Conservation (phyloP, 2,888 invertebrate genomes). For the Xanthorhoe designata region DNA sequence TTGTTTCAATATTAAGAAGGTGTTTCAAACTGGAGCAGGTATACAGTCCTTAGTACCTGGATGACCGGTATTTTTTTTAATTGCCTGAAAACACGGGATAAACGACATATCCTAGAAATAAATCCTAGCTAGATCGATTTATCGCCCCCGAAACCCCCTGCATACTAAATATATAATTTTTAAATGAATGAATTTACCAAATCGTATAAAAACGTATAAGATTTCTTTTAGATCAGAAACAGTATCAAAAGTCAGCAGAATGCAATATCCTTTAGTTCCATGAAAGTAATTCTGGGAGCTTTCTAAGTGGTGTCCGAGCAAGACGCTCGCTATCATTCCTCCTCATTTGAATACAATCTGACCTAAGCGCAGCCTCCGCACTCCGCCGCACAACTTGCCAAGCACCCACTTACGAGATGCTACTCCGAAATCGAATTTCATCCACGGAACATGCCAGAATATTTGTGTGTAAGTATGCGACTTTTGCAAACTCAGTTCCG, state of each 20-base stretch:
- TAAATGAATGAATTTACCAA: no score
- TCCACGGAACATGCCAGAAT: slow-evolving; percentile 29
- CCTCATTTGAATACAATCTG: slow-evolving; percentile 47
- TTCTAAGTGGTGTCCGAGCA: slow-evolving; percentile 31
- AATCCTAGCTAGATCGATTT: no score
- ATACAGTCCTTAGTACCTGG: no score
- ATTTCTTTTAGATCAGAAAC: background rate
- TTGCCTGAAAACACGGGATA: no score
- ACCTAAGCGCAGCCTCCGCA: slow-evolving; percentile 30
- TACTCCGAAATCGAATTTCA: slow-evolving; percentile 32
- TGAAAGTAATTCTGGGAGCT: slow-evolving; percentile 18
- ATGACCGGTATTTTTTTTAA: no score
- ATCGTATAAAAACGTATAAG: background rate
- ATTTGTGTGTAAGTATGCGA: slow-evolving; percentile 10
- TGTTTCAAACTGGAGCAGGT: background rate
- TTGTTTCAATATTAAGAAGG: no score
- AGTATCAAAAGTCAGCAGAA: slow-evolving; percentile 14
- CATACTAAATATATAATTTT: no score
- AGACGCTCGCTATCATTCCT: slow-evolving; percentile 31
- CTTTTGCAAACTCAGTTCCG: slow-evolving; percentile 26
- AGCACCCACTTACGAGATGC: slow-evolving; percentile 37
- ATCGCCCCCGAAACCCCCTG: no score
- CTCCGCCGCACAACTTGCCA: slow-evolving; percentile 32
- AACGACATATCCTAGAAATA: no score
- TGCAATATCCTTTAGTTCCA: slow-evolving; percentile 13